Evolutionary conservation across 2,888 invertebrate genomes (phyloP).

Genomic region (Trissolcus japonicus): DNA sequence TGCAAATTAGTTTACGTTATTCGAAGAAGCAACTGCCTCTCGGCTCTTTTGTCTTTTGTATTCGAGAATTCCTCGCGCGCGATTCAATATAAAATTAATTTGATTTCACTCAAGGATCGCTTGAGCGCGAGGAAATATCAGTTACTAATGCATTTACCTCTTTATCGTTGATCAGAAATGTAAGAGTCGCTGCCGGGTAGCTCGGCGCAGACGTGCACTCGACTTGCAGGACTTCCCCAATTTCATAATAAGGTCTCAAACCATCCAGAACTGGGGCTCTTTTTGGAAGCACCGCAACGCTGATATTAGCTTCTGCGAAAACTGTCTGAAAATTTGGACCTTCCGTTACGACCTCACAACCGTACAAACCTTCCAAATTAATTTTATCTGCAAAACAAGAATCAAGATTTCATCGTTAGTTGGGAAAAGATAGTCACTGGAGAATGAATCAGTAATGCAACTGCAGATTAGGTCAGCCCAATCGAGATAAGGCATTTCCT

Average conservation of each 20-base stretch:
- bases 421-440: neutral
- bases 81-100: slow-evolving; percentile 48
- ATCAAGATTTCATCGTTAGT: neutral
- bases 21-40: slow-evolving; percentile 21
- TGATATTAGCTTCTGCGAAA: slow-evolving; percentile 70
- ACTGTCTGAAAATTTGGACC: slow-evolving; percentile 67
- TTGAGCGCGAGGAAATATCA: slow-evolving; percentile 31
- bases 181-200: slow-evolving; percentile 69
- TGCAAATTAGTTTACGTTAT: slow-evolving; percentile 44
- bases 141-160: slow-evolving; percentile 64
- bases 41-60: slow-evolving; percentile 31
- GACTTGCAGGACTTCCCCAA: slow-evolving; percentile 69
- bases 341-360: slow-evolving; percentile 72
- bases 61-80: slow-evolving; percentile 17
- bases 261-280: slow-evolving; percentile 68
- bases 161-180: slow-evolving; percentile 70
- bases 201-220: slow-evolving; percentile 72
- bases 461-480: too few species aligned
- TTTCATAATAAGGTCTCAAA: slow-evolving; percentile 69
- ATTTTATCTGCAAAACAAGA: slow-evolving; percentile 59
- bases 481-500: too few species aligned
- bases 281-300: slow-evolving; percentile 69
- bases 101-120: slow-evolving; percentile 38
- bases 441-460: too few species aligned
- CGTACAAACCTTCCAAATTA: slow-evolving; percentile 68